Percentiles rank a stretch among this genome's conserved stretches.
phyloP scores from a whole-genome alignment of 2,888 invertebrate genomes.

The Leptinotarsa haldemani region DNA sequence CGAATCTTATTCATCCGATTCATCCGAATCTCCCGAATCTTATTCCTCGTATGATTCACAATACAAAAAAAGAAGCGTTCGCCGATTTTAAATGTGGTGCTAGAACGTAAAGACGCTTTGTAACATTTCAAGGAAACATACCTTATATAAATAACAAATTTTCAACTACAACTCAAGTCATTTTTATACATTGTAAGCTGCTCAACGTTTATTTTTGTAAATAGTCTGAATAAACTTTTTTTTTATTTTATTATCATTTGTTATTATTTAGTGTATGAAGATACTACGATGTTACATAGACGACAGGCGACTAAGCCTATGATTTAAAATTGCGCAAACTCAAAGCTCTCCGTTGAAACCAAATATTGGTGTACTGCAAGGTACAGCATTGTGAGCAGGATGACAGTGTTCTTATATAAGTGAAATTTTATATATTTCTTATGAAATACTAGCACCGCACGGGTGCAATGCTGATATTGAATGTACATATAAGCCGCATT shows the following conservation, averaged over 20 bases:
- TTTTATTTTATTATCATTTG: not conserved
- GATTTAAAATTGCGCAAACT: too few relatives aligned
- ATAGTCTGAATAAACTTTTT: constrained; percentile 9
- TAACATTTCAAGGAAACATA: not conserved
- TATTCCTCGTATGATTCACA: constrained; percentile 7
- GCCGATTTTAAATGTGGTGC: not conserved
- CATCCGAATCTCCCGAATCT: constrained; percentile 18
- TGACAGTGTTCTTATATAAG: too few relatives aligned
- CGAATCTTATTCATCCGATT: too few relatives aligned
- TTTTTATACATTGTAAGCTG: not conserved
- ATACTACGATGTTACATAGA: not conserved
- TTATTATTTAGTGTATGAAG: not conserved
- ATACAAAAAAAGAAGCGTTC: not conserved
- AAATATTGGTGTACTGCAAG: too few relatives aligned
- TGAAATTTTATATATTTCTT: too few relatives aligned
- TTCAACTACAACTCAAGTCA: not conserved
- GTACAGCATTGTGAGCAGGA: too few relatives aligned
- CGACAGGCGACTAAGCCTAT: too few relatives aligned
- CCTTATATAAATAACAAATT: not conserved
- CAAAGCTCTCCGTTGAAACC: too few relatives aligned
- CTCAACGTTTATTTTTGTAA: constrained; percentile 11
- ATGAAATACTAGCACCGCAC: too few relatives aligned
- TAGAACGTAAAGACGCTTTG: not conserved
- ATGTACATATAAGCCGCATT: too few relatives aligned
- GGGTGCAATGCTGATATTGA: too few relatives aligned